These are phyloP conservation scores for Ammodramus savannarum DNA, from an alignment of 2,113 vertebrate genomes.

Conservation along the genomic window DNA sequence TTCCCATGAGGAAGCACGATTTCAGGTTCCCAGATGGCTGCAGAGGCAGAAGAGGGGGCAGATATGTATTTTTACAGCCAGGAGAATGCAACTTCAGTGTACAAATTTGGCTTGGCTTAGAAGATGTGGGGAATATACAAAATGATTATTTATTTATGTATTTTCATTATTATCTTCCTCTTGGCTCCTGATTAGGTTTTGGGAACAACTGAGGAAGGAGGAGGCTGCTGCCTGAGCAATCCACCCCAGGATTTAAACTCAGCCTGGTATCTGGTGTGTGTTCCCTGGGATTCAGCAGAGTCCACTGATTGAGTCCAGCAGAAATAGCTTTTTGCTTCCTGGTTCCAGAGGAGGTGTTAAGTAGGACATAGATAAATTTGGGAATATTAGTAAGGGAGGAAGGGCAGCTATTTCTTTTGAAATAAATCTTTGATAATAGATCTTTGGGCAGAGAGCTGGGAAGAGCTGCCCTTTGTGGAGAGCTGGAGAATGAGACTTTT, in stretches of 20 bases:
- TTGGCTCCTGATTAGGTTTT: not conserved
- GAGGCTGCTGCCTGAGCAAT: not conserved
- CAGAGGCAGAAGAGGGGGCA: slow-evolving; percentile 8
- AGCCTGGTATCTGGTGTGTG: not conserved
- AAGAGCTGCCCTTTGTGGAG: not conserved
- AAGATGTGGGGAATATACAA: not conserved
- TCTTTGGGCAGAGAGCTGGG: not conserved
- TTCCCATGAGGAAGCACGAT: not conserved
- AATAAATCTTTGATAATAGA: not conserved
- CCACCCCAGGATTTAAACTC: not conserved
- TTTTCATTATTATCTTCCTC: not conserved
- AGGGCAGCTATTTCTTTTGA: not conserved
- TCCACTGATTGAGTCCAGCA: slow-evolving; percentile 11
- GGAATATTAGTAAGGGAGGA: slow-evolving; percentile 18
- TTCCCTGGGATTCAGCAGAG: not conserved
- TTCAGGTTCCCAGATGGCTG: not conserved
- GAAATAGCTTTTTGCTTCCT: not conserved
- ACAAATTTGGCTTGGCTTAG: not conserved
- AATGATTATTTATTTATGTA: not conserved
- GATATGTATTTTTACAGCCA: not conserved
- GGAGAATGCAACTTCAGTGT: not conserved
- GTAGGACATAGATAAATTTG: slow-evolving; percentile 35
- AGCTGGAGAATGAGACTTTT: not conserved
- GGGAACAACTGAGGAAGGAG: not conserved
- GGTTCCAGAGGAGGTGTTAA: slow-evolving; percentile 17